Base-by-base conservation (phyloP, 2,888 invertebrate genomes). In the Junonia oenone region DNA sequence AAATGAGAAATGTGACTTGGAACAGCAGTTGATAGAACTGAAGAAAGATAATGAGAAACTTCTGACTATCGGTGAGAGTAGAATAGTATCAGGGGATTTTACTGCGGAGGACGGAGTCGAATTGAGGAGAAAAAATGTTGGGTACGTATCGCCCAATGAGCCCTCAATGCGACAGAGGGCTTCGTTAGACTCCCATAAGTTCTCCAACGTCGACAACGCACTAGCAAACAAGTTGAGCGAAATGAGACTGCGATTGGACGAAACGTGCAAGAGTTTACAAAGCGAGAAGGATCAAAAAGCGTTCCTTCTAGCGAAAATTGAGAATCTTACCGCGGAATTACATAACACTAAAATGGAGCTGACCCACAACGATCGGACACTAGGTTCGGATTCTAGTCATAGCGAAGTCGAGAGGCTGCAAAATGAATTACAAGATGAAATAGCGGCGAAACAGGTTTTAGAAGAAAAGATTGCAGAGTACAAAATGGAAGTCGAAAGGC, bases 21-120 rank as follows among this genome's bases (percentile, higher is more conserved):
- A 95, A 76, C 83, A 93, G 51, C 95, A 96, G 74, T 93, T 96
- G 62, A 93, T 93, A 13, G 95, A 95, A 68, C 78, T 95, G 11
- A 95, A 95, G 71, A 93, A 93, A 68, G 96, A 96, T 83, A 94
- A 96, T 81, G 96, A 96, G 73, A 95, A 95, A 67, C 93, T 96
- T 40, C 93, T 90, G 29, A 89, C 80, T 54, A 81, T 90, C 50
- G 87, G 89, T 6, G 90, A 90, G 63, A 88, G 80, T 62, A 82
- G 86, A 56, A 80, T 90, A 61, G 74, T 88, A 1, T 75, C 81
- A 2, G 85, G 76, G 0, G 88, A 90, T 49, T 64, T 90, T 2
- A 75, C 72, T 0, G 68, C 80, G 1, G 89, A 90, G 19, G 90
- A 89, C 26, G 84, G 84, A 0, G 82, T 90, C 0, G 90, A 90